A percentile compares a stretch with the other conserved stretches of the same genome.
Conservation (phyloP, 2,797 vertebrate genomes). For the Paratrypauchen microcephalus region DNA sequence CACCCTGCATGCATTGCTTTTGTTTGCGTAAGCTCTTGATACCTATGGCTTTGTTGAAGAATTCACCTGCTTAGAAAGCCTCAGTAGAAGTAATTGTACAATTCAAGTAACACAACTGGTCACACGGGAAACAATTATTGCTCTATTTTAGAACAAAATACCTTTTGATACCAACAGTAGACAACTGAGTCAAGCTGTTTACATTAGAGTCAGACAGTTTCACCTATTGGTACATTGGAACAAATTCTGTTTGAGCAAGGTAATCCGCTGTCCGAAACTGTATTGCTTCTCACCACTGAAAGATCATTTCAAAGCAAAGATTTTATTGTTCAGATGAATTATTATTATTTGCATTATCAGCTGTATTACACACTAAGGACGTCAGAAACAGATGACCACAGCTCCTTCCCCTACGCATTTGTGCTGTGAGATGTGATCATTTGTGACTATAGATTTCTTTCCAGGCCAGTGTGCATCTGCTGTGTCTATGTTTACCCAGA, state of each 20-base stretch:
- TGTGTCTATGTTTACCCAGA: constrained; percentile 34
- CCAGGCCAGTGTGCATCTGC: constrained; percentile 22
- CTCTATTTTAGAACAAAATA: neutral
- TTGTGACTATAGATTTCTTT: constrained; percentile 17
- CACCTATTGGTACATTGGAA: too few relatives aligned
- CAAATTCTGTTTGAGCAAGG: too few relatives aligned
- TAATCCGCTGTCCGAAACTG: too few relatives aligned
- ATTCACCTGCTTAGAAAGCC: neutral
- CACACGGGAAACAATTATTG: constrained; percentile 1
- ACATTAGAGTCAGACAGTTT: neutral
- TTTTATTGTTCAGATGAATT: neutral
- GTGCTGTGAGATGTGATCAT: neutral
- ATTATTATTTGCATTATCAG: neutral
- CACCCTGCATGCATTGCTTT: neutral
- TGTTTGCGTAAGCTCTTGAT: constrained; percentile 7
- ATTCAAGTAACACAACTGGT: constrained; percentile 1
- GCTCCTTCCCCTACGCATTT: neutral
- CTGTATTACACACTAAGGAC: neutral
- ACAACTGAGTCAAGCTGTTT: neutral
- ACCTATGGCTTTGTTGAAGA: constrained; percentile 1
- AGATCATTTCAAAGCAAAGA: too few relatives aligned
- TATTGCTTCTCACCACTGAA: too few relatives aligned
- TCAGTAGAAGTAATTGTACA: neutral
- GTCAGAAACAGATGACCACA: neutral
- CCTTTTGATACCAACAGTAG: neutral